Evolutionary conservation across 2,113 vertebrate species (phyloP).

Genomic region (Thryonomys swinderianus): DNA sequence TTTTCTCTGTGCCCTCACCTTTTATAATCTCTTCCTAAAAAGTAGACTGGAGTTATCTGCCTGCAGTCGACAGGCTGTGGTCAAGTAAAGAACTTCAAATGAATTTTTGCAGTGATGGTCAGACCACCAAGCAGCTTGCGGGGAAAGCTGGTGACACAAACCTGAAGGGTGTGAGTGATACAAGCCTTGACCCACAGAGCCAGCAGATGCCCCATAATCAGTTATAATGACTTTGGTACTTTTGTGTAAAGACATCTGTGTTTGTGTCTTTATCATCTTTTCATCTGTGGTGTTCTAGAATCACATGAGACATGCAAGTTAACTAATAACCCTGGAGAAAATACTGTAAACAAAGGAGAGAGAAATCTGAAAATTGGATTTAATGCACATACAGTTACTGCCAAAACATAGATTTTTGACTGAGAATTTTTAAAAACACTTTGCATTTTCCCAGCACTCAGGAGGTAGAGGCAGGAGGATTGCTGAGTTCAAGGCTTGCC

Average conservation of each 20-base stretch:
- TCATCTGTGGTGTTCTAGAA: not conserved
- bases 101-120: conserved; percentile 73
- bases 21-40: conserved; percentile 42
- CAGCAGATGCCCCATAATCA: conserved; percentile 70
- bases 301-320: not conserved
- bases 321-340: not conserved
- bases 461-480: too few species aligned
- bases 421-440: too few species aligned
- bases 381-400: not conserved
- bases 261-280: conserved; percentile 23
- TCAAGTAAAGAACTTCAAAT: conserved; percentile 75
- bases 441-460: too few species aligned
- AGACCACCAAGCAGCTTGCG: conserved; percentile 54
- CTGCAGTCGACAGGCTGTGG: conserved; percentile 60
- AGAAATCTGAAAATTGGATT: not conserved
- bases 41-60: conserved; percentile 1
- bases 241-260: conserved; percentile 64
- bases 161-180: conserved; percentile 66
- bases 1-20: not conserved
- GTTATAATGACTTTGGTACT: conserved; percentile 72
- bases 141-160: conserved; percentile 74
- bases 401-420: not conserved
- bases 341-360: not conserved
- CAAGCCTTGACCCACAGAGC: conserved; percentile 46
- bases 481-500: too few species aligned